Base-by-base conservation (phyloP, 92 coral and sea anemone species). In the Chrysogorgia sp. region DNA sequence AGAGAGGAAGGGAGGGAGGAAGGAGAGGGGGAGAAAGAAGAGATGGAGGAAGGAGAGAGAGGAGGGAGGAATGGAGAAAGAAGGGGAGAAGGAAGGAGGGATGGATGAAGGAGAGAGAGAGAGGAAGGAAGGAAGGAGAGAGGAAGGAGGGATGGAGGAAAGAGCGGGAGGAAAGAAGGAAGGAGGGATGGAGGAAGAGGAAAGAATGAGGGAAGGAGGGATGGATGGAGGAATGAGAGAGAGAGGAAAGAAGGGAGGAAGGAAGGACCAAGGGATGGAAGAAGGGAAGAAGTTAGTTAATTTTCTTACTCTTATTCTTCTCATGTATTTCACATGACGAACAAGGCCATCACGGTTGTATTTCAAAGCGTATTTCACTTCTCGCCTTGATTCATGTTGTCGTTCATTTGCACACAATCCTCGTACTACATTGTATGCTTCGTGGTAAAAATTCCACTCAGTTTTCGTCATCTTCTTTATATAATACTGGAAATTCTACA, bases 361-460 rank as follows among this genome's bases (percentile, higher is more conserved):
- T 30, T 47, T 21, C 17, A 48, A 59, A 20, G 25, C 32, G 34
- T 32, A 4, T 26, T 24, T 25, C 2, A 69, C 60, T 26, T 45
- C 59, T 25, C 0, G 50, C 9, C 13, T 45, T 1, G 34, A 8
- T 49, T 35, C 48, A 5, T 69, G 40, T 19, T 21, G 76, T 69
- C 55, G 50, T 13, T 45, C 59, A 31, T 45, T 69, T 19, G 48
- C 9, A 48, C 76, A 69, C 59, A 69, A 48, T 26, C 76, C 76
- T 13, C 76, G 76, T 13, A 35, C 76, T 15, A 69, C 34, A 69
- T 69, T 69, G 30, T 69, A 69, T 35, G 55, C 55, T 31, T 47
- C 32, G 25, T 69, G 76, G 50, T 69, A 69, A 34, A 26, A 49
- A 28, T 14, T 47, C 34, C 59, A 8, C 23, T 69, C 59, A 17